These are phyloP conservation scores for Epistrophella euchroma DNA, from an alignment of 2,888 invertebrate genomes.

Conservation along the genomic window DNA sequence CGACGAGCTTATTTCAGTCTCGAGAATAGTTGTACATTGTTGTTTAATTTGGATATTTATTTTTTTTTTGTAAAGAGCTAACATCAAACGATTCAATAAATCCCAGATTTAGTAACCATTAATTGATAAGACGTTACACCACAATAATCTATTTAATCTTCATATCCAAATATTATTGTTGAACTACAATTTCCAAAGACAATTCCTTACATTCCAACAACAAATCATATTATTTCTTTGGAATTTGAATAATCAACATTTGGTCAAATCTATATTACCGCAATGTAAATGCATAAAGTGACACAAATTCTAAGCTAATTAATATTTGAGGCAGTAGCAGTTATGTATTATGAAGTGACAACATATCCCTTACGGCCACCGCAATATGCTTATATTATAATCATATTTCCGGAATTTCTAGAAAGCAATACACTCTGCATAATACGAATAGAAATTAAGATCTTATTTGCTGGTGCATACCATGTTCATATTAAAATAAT, in stretches of 20 bases:
- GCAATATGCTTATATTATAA: conserved; percentile 6
- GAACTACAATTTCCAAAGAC: background rate
- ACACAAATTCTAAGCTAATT: conserved; percentile 9
- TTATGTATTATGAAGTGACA: conserved; percentile 12
- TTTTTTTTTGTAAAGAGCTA: too few species aligned
- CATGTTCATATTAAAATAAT: background rate
- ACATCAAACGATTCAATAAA: too few species aligned
- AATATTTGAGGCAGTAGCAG: conserved; percentile 5
- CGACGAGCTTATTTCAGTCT: too few species aligned
- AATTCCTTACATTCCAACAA: background rate
- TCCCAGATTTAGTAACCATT: background rate
- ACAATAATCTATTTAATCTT: background rate
- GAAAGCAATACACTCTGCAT: background rate
- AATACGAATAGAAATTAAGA: conserved; percentile 4
- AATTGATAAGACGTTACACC: background rate
- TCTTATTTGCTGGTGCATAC: background rate
- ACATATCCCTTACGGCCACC: background rate
- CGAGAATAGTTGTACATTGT: too few species aligned
- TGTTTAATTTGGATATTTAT: too few species aligned
- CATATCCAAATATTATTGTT: background rate
- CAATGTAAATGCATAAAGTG: background rate
- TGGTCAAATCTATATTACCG: background rate
- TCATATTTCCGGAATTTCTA: conserved; percentile 13
- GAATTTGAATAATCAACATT: conserved; percentile 18
- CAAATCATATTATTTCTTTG: background rate